Conservation (phyloP, 2,888 invertebrate genomes). For the Chloromyia formosa region DNA sequence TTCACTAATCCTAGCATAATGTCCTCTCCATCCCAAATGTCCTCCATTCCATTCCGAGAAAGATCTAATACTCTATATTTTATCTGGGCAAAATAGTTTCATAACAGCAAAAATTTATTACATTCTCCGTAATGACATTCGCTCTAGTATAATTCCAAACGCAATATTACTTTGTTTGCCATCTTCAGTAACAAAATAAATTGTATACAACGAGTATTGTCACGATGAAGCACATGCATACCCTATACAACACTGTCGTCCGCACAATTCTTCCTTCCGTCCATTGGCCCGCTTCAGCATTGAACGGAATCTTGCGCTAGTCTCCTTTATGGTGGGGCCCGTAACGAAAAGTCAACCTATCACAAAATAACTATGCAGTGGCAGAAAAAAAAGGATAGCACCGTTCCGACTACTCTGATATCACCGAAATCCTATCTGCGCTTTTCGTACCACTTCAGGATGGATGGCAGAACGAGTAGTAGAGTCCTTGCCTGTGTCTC, state of each 20-base stretch:
- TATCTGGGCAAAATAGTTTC: slow-evolving; percentile 30
- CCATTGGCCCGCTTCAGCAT: slow-evolving; percentile 6
- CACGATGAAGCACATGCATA: neutral
- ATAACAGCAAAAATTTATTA: slow-evolving; percentile 39
- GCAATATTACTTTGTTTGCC: slow-evolving; percentile 48
- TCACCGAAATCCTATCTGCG: slow-evolving; percentile 20
- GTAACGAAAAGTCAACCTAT: slow-evolving; percentile 28
- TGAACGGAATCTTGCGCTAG: neutral
- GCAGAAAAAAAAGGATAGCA: slow-evolving; percentile 20
- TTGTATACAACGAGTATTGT: slow-evolving; percentile 17
- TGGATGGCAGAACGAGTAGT: neutral
- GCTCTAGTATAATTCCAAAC: slow-evolving; percentile 29
- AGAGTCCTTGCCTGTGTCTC: neutral
- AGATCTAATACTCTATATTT: neutral
- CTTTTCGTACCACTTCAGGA: neutral
- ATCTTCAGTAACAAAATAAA: slow-evolving; percentile 49
- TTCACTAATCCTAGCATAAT: neutral
- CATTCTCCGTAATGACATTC: slow-evolving; percentile 25
- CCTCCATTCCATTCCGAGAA: neutral
- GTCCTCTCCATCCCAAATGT: neutral
- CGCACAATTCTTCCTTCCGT: neutral
- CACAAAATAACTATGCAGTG: slow-evolving; percentile 34
- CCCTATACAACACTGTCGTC: neutral
- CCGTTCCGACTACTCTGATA: neutral
- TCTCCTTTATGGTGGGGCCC: neutral